phyloP scores from a whole-genome alignment of 1,140 invertebrate species.

The Polyergus mexicanus region DNA sequence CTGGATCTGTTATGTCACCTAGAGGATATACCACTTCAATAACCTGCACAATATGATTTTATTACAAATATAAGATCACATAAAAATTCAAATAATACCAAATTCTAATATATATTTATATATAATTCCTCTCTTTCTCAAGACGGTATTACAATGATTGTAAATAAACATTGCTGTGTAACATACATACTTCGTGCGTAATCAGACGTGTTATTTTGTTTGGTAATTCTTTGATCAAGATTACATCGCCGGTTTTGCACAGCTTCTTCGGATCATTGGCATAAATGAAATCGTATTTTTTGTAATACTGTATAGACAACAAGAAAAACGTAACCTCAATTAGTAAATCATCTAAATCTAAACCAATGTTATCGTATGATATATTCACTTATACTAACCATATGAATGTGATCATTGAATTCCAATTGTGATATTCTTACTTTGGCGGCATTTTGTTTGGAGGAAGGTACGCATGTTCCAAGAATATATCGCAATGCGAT shows the following conservation, averaged over 20 bases:
- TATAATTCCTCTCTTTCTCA: neutral
- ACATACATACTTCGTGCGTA: constrained; percentile 88
- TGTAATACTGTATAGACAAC: constrained; percentile 91
- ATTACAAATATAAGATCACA: constrained; percentile 22
- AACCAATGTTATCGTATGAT: neutral
- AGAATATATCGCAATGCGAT: constrained; percentile 84
- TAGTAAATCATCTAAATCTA: constrained; percentile 72
- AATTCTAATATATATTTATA: neutral
- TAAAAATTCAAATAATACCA: neutral
- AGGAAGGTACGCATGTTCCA: constrained; percentile 91
- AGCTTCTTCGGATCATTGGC: constrained; percentile 92
- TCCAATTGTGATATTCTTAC: constrained; percentile 90
- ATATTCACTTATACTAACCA: constrained; percentile 86
- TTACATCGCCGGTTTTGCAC: constrained; percentile 94
- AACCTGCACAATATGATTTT: constrained; percentile 83
- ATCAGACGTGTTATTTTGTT: constrained; percentile 91
- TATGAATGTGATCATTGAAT: constrained; percentile 89
- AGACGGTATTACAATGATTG: neutral
- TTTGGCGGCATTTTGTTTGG: constrained; percentile 92
- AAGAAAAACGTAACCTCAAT: constrained; percentile 72
- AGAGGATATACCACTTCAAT: constrained; percentile 92
- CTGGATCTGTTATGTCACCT: constrained; percentile 94
- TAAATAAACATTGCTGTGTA: neutral
- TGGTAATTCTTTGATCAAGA: constrained; percentile 91
- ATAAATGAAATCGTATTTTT: constrained; percentile 90